Evolutionary conservation across 2,888 invertebrate species (phyloP).

Genomic region (Hoplodrina blanda): DNA sequence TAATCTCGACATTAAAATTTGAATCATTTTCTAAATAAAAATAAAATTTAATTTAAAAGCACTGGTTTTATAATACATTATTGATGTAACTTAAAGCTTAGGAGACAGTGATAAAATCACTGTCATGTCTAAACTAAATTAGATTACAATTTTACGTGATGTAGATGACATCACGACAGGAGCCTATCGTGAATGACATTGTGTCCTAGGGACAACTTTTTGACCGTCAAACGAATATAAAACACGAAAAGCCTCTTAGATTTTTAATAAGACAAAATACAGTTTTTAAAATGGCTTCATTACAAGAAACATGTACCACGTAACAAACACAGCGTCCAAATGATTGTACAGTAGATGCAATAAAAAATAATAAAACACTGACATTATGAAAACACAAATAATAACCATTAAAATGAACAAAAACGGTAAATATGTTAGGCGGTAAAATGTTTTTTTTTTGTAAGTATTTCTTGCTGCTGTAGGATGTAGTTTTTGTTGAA

Average conservation of each 20-base stretch:
- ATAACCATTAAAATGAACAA: too few species aligned
- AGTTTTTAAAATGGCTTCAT: too few species aligned
- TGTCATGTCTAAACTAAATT: background rate
- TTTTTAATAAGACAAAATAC: too few species aligned
- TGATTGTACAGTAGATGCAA: too few species aligned
- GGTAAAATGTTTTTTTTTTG: too few species aligned
- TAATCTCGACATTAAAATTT: background rate
- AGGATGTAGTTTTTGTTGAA: too few species aligned
- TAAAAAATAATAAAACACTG: too few species aligned
- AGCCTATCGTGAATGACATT: background rate
- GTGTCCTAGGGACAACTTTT: background rate
- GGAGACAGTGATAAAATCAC: constrained; percentile 5
- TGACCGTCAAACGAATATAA: background rate
- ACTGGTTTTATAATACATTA: constrained; percentile 3
- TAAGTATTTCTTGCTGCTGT: too few species aligned
- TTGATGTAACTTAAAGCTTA: background rate
- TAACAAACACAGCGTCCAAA: too few species aligned
- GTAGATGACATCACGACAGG: background rate
- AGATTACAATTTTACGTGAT: constrained; percentile 1
- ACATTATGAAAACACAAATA: too few species aligned
- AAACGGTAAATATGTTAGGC: too few species aligned
- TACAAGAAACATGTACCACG: too few species aligned
- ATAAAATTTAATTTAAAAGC: background rate
- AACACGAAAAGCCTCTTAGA: background rate
- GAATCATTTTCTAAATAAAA: background rate